phyloP scores from a whole-genome alignment of 2,797 vertebrate genomes.

The Lophura swinhoii region DNA sequence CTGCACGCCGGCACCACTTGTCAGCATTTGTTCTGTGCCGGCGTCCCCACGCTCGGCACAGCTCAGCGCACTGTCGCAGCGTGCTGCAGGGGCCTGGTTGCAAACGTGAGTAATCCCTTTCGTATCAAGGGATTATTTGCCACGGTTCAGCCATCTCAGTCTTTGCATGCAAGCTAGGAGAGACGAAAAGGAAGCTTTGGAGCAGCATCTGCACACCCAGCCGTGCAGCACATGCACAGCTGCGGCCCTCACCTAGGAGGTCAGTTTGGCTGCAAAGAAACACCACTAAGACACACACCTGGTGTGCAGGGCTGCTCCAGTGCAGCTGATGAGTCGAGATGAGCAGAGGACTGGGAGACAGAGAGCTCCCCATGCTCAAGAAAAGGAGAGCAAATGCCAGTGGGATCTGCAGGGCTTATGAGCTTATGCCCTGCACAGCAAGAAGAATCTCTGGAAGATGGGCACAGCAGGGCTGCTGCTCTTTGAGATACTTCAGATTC shows the following conservation, averaged over 20 bases:
- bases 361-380: accelerated
- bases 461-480: neutral
- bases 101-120: slow-evolving; percentile 36
- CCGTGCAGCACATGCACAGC: accelerated
- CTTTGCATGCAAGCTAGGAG: slow-evolving; percentile 30
- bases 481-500: neutral
- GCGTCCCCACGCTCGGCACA: neutral
- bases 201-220: neutral
- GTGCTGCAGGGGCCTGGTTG: slow-evolving; percentile 26
- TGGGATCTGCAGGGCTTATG: neutral
- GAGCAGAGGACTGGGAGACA: neutral
- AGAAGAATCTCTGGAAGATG: neutral
- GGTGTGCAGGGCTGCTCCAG: neutral
- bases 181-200: neutral
- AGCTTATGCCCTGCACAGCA: neutral
- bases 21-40: neutral
- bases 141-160: neutral
- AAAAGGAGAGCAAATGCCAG: neutral
- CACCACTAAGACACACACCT: neutral
- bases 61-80: neutral
- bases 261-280: neutral
- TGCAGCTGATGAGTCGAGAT: neutral
- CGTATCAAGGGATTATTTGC: slow-evolving; percentile 46
- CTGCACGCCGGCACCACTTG: neutral
- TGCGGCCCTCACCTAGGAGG: neutral